phyloP scores from a whole-genome alignment of 2,888 invertebrate species.

The Lepidochrysops patricia region DNA sequence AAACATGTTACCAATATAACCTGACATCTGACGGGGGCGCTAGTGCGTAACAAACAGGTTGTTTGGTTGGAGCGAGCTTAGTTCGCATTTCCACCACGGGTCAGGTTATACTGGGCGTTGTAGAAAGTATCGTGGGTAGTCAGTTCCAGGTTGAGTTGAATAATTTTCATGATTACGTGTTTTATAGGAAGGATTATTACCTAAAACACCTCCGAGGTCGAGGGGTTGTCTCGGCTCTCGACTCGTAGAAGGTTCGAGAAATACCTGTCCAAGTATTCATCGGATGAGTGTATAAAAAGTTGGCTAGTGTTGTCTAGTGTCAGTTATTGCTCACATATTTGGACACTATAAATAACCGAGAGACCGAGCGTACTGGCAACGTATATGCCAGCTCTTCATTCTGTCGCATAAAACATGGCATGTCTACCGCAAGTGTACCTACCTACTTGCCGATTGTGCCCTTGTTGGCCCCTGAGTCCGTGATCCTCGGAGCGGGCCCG shows the following conservation, averaged over 20 bases:
- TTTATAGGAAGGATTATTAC: neutral
- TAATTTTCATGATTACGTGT: conserved; percentile 24
- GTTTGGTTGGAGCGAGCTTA: conserved; percentile 17
- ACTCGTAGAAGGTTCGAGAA: too few species aligned
- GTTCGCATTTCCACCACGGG: conserved; percentile 28
- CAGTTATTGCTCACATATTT: too few species aligned
- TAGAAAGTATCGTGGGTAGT: conserved; percentile 63
- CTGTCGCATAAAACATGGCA: too few species aligned
- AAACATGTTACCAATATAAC: conserved; percentile 36
- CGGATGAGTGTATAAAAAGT: too few species aligned
- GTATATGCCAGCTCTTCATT: too few species aligned
- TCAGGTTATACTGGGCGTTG: conserved; percentile 34
- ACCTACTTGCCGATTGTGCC: neutral
- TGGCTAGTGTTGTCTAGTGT: too few species aligned
- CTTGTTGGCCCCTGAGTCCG: neutral
- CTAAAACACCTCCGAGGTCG: too few species aligned
- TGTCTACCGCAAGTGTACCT: too few species aligned
- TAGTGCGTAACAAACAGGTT: conserved; percentile 18
- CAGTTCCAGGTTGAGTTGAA: conserved; percentile 29
- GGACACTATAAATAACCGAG: too few species aligned
- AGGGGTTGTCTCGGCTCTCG: too few species aligned
- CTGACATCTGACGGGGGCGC: conserved; percentile 32
- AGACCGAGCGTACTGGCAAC: too few species aligned
- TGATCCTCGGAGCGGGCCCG: neutral
- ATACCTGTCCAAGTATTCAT: too few species aligned